Conservation (phyloP, 2,113 vertebrate genomes). For the Cebus imitator region DNA sequence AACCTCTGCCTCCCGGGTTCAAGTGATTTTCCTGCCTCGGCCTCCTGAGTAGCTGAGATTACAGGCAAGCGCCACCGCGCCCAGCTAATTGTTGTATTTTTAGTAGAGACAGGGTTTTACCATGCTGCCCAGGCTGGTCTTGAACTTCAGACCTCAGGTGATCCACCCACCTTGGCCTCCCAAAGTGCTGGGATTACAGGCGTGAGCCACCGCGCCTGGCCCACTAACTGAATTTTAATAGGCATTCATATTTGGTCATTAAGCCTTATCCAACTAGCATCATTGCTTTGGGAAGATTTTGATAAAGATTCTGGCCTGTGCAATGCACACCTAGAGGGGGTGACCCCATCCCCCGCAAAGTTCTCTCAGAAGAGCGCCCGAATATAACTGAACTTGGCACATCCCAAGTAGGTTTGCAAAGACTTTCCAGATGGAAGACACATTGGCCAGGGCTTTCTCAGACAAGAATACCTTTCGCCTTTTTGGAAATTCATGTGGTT, state of each 20-base stretch:
- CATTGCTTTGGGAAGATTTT: background rate
- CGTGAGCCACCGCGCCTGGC: no score
- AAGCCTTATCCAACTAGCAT: background rate
- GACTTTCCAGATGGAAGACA: conserved; percentile 44
- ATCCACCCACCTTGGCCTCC: no score
- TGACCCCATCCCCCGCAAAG: background rate
- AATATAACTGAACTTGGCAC: background rate
- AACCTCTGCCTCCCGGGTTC: no score
- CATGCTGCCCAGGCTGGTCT: no score
- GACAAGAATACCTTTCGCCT: background rate
- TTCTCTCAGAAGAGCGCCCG: background rate
- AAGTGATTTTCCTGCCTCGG: no score
- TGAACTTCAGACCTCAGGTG: no score
- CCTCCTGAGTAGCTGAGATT: no score
- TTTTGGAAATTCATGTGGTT: background rate
- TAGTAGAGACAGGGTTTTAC: no score
- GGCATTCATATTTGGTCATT: background rate
- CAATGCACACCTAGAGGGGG: background rate
- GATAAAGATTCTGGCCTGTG: background rate
- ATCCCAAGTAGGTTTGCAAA: background rate
- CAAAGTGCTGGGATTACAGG: no score
- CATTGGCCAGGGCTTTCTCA: background rate
- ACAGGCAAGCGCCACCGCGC: no score
- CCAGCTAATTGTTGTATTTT: no score
- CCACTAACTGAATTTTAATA: background rate